These are phyloP conservation scores for Xanthorhoe spadicearia DNA, from an alignment of 2,888 invertebrate species.

Conservation along the genomic window DNA sequence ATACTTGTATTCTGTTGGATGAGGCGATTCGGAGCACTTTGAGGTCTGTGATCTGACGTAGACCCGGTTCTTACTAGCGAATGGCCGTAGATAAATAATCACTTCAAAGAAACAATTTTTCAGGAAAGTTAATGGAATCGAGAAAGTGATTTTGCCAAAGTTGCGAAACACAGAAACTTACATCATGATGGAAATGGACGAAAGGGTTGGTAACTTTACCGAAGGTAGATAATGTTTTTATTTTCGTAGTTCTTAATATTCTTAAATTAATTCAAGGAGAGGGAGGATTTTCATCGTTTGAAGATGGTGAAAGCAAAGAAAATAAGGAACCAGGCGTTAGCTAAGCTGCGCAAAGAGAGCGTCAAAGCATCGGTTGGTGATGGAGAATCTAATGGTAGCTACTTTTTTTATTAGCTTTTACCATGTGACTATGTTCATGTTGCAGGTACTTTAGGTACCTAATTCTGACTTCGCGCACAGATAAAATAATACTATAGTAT, in stretches of 20 bases:
- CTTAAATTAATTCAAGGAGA: slow-evolving; percentile 61
- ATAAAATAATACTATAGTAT: too few relatives aligned
- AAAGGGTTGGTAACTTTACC: slow-evolving; percentile 59
- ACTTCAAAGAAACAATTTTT: neutral
- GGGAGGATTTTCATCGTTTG: slow-evolving; percentile 79
- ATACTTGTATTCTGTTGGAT: slow-evolving; percentile 70
- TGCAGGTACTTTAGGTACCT: too few relatives aligned
- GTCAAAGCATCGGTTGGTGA: slow-evolving; percentile 37
- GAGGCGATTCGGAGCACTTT: slow-evolving; percentile 70
- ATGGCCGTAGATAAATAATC: too few relatives aligned
- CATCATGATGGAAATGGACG: slow-evolving; percentile 77
- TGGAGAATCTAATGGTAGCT: slow-evolving; percentile 42
- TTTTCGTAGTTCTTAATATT: too few relatives aligned
- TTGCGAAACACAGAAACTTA: slow-evolving; percentile 74
- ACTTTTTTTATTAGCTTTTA: neutral
- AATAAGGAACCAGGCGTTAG: slow-evolving; percentile 55
- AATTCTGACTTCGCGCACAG: too few relatives aligned
- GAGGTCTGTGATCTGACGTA: slow-evolving; percentile 59
- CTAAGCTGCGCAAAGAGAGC: slow-evolving; percentile 38
- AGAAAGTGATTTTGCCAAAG: slow-evolving; percentile 79
- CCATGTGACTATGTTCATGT: too few relatives aligned
- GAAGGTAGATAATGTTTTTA: neutral
- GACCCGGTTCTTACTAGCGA: too few relatives aligned
- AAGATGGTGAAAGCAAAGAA: slow-evolving; percentile 82
- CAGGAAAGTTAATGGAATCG: slow-evolving; percentile 80